Conservation (phyloP, 2,888 invertebrate genomes). For the Dynastes grantii region DNA sequence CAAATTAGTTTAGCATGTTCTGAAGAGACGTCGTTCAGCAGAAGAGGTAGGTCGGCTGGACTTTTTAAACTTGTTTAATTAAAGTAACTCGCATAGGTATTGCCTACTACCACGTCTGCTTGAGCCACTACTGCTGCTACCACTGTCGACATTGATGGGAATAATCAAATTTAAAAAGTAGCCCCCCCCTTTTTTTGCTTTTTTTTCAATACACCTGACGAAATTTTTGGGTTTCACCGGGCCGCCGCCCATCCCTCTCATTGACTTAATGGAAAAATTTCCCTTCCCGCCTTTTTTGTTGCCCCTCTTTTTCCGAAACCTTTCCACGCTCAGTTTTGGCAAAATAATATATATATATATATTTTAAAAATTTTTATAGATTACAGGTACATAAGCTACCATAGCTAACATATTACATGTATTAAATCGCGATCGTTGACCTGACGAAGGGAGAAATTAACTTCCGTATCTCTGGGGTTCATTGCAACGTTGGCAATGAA, state of each 20-base stretch:
- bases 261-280: constrained; percentile 68
- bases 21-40: background rate
- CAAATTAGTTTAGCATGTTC: constrained; percentile 26
- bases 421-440: constrained; percentile 10
- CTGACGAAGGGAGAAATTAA: background rate
- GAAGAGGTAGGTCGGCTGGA: background rate
- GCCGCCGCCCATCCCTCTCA: constrained; percentile 56
- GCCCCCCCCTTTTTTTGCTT: background rate
- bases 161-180: constrained; percentile 40
- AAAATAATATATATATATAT: background rate
- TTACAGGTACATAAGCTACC: constrained; percentile 1
- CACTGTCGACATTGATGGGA: constrained; percentile 36
- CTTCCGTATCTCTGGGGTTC: background rate
- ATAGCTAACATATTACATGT: background rate
- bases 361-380: background rate
- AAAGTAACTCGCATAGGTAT: constrained; percentile 42
- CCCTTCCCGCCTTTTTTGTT: too few relatives aligned
- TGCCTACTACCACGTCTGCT: background rate
- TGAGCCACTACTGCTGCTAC: background rate
- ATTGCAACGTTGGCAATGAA: background rate
- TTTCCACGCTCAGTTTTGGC: too few relatives aligned
- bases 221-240: constrained; percentile 47
- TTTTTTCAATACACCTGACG: constrained; percentile 46
- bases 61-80: constrained; percentile 46
- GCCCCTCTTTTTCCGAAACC: too few relatives aligned